Conservation (phyloP, 1,140 invertebrate genomes). For the Plutomurus gul region DNA sequence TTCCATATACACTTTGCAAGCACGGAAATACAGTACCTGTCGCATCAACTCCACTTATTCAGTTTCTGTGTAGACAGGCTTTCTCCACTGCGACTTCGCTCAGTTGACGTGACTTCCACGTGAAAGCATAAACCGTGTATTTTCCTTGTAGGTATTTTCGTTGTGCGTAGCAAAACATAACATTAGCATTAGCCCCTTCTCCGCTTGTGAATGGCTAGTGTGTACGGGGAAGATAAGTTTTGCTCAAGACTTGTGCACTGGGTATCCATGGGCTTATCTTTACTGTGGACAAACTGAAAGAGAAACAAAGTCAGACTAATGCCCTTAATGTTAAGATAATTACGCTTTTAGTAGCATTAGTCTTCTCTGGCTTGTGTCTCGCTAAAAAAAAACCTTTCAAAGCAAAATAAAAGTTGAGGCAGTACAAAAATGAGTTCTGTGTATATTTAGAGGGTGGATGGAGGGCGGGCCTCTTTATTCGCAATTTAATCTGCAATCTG, state of each 20-base stretch:
- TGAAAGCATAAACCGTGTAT: no score
- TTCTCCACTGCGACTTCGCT: not conserved
- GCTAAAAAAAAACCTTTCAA: not conserved
- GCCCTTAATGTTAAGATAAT: no score
- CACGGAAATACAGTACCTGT: not conserved
- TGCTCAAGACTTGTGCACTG: not conserved
- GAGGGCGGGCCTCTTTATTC: not conserved
- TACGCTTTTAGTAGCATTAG: slow-evolving; percentile 12
- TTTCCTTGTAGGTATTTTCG: not conserved
- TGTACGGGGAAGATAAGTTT: no score
- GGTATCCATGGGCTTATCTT: not conserved
- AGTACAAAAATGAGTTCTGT: slow-evolving; percentile 12
- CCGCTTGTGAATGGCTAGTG: not conserved
- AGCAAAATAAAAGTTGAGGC: slow-evolving; percentile 5
- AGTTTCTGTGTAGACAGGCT: no score
- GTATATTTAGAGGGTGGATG: not conserved
- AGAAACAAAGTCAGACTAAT: slow-evolving; percentile 23
- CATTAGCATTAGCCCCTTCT: not conserved
- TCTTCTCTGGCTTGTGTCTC: slow-evolving; percentile 8
- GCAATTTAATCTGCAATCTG: not conserved
- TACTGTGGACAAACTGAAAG: not conserved
- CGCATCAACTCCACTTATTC: not conserved
- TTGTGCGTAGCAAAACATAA: not conserved
- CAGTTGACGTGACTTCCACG: not conserved
- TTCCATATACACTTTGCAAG: no score